phyloP scores from a whole-genome alignment of 2,797 vertebrate species.

The Nyctibius grandis region DNA sequence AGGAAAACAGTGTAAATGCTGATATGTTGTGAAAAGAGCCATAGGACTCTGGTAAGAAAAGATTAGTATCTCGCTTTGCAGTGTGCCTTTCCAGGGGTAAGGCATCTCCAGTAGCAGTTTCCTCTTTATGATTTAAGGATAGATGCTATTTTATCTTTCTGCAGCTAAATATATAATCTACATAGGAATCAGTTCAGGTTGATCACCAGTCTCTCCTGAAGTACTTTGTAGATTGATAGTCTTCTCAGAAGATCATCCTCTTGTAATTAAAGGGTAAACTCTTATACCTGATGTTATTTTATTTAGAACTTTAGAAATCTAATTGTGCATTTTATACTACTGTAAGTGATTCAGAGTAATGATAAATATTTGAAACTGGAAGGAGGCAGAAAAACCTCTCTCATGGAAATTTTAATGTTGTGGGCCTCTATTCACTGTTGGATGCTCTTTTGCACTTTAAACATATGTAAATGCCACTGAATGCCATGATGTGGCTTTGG shows the following conservation, averaged over 20 bases:
- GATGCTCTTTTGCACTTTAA: constrained; percentile 22
- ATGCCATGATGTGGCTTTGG: background rate
- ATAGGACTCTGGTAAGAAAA: background rate
- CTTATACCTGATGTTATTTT: background rate
- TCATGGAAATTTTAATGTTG: background rate
- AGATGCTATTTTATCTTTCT: background rate
- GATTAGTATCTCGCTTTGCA: background rate
- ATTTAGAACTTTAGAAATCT: background rate
- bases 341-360: background rate
- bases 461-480: constrained; percentile 11
- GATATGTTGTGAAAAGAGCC: background rate
- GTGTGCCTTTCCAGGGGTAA: background rate
- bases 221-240: background rate
- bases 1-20: background rate
- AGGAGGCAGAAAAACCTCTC: background rate
- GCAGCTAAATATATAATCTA: background rate
- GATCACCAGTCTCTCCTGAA: background rate
- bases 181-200: background rate
- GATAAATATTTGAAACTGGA: background rate
- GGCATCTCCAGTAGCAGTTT: background rate
- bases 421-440: background rate
- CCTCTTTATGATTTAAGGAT: background rate
- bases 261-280: background rate
- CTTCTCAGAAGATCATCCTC: background rate
- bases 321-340: background rate